Base-by-base conservation (phyloP, 2,113 vertebrate genomes). In the Carassius auratus region DNA sequence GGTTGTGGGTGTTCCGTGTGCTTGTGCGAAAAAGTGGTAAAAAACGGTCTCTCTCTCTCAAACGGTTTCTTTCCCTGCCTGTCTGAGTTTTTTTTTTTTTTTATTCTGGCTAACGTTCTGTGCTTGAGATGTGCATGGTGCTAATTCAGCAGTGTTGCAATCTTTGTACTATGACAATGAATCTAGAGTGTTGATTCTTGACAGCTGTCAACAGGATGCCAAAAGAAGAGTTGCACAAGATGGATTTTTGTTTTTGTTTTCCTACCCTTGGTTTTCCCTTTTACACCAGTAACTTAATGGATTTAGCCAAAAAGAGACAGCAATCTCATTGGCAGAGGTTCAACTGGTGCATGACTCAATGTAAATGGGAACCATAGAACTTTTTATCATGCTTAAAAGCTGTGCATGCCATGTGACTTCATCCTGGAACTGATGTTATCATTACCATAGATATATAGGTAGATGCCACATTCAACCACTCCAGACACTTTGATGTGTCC, bases 1-100 rank as follows among this genome's bases (percentile, higher is more conserved):
- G 90, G 90, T 83, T 85, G 87, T 90, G 90, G 87, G 89, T 89
- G 89, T 92, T 88, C 79, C 59, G 26, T 86, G 87, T 87, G 88
- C 88, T 83, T 87, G 71, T 87, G 85, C 88, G 84, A 89, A 89
- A 86, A 86, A 79, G 88, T 89, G 88, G 85, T 87, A 87, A 83
- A 86, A 87, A 84, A 73, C 64, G 14, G 45, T 83, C 87, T 80
- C 73, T 84, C 66, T 85, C 62, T 62, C 69, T 87, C 83, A 38
- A 75, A 33, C 85, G 75, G 76, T 83, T 79, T 83, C 55, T 84
- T 77, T 48, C 15, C 84, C 84, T 45, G 77, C 75, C 84, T 86
- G 59, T 89, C 86, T 85, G 83, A 66, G 36, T 75, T 33, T 86
- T 66, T 81, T 81, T 80, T 52, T 48, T 45, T 19, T n/a, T 45